A percentile compares a stretch with the other conserved stretches of the same genome.
Evolutionary conservation across 2,797 vertebrate genomes (phyloP).

Genomic region (Loris lydekkerianus): DNA sequence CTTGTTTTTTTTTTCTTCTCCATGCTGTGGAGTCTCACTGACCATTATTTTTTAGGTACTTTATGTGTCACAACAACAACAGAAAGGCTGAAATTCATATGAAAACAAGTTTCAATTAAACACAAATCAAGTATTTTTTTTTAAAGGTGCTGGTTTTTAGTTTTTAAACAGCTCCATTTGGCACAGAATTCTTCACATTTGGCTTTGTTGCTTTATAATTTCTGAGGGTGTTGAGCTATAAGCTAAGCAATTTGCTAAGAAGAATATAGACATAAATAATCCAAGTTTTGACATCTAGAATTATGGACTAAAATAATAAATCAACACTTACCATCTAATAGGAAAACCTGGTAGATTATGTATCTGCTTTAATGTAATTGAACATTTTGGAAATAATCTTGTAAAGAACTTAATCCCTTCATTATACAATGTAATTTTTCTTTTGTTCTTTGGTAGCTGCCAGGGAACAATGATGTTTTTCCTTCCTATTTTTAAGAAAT

Average conservation of each 20-base stretch:
- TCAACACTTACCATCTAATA: conserved; percentile 7
- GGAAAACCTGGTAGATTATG: conserved; percentile 72
- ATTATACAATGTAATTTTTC: conserved; percentile 33
- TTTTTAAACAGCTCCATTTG: conserved; percentile 39
- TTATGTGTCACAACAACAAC: conserved; percentile 74
- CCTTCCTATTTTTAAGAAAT: conserved; percentile 31
- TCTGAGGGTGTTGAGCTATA: not conserved
- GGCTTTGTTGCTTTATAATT: conserved; percentile 57
- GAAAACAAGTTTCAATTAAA: conserved; percentile 80
- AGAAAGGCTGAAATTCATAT: conserved; percentile 65
- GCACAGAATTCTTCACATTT: not conserved
- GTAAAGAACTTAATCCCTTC: not conserved
- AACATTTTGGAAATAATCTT: conserved; percentile 47
- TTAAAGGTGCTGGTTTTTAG: conserved; percentile 36
- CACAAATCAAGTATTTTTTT: conserved; percentile 69
- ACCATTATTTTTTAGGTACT: conserved; percentile 68
- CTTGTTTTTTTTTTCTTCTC: conserved; percentile 61
- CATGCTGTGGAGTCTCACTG: conserved; percentile 74
- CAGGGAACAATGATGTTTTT: conserved; percentile 15
- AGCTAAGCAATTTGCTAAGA: conserved; percentile 51
- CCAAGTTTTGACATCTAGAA: conserved; percentile 18
- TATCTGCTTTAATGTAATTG: conserved; percentile 27
- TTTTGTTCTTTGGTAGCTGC: conserved; percentile 31
- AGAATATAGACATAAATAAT: not conserved
- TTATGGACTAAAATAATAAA: conserved; percentile 39